Evolutionary conservation across 2,888 invertebrate genomes (phyloP).

Genomic region (Diarsia brunnea): DNA sequence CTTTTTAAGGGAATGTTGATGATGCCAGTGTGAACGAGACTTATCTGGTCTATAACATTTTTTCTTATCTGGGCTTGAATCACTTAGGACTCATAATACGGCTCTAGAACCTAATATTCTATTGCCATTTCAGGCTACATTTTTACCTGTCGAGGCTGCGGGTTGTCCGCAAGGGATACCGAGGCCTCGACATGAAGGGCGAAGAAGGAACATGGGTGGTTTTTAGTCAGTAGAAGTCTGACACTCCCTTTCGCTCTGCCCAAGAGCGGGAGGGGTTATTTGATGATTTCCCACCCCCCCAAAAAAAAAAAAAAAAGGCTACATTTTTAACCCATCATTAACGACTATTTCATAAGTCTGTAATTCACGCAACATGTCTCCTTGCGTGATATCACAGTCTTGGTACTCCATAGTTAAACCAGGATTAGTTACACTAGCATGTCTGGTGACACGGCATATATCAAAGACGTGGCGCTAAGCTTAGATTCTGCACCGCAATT

Average conservation of each 20-base stretch:
- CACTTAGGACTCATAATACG: not conserved
- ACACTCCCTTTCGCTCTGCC: too few relatives aligned
- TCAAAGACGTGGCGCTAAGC: constrained; percentile 35
- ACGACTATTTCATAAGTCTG: not conserved
- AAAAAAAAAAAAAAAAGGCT: too few relatives aligned
- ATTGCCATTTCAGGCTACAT: not conserved
- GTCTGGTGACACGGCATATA: not conserved
- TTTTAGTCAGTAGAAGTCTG: too few relatives aligned
- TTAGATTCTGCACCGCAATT: constrained; percentile 41
- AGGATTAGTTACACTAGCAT: constrained; percentile 11
- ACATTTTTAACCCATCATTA: not conserved
- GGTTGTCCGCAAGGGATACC: too few relatives aligned
- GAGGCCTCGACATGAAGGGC: too few relatives aligned
- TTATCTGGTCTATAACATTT: not conserved
- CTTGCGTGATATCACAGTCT: not conserved
- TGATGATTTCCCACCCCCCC: too few relatives aligned
- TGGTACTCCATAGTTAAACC: constrained; percentile 1
- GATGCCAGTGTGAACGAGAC: not conserved
- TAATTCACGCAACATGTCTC: not conserved
- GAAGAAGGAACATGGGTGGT: too few relatives aligned
- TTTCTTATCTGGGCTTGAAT: not conserved
- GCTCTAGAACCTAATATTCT: not conserved
- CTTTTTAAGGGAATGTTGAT: not conserved
- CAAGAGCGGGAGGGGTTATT: too few relatives aligned
- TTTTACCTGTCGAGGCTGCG: too few relatives aligned